phyloP scores from a whole-genome alignment of 2,888 invertebrate genomes.

The Polymixis flavicincta region DNA sequence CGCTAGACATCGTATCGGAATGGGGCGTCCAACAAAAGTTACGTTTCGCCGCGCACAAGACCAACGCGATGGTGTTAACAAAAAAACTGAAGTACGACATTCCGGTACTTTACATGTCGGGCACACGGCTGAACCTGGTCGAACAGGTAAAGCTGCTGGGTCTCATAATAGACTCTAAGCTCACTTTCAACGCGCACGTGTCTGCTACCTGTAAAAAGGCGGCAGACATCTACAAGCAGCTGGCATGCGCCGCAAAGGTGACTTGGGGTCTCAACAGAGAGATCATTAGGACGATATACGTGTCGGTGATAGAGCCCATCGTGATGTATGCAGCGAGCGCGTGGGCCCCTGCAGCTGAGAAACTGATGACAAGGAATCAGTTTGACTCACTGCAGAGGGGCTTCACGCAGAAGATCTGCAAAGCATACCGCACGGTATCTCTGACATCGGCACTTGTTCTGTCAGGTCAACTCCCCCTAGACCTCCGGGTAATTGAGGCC shows the following conservation, averaged over 20 bases:
- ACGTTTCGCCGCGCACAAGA: not conserved
- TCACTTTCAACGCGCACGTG: not conserved
- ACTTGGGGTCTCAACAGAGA: not conserved
- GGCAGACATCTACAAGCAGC: not conserved
- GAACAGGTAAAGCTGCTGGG: not conserved
- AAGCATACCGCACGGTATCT: conserved; percentile 17
- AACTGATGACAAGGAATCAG: not conserved
- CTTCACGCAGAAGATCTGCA: conserved; percentile 13
- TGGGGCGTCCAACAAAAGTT: conserved; percentile 4
- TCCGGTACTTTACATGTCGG: not conserved
- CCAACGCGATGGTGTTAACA: not conserved
- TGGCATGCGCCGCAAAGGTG: not conserved
- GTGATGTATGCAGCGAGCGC: conserved; percentile 10
- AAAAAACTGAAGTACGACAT: not conserved
- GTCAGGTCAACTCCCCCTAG: conserved; percentile 12
- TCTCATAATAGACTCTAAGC: not conserved
- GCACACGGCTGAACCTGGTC: not conserved
- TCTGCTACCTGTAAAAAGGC: not conserved
- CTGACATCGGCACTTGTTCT: conserved; percentile 14
- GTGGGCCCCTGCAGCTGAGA: conserved; percentile 5
- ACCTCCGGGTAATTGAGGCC: not conserved
- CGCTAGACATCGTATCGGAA: conserved; percentile 1
- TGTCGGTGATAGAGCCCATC: conserved; percentile 18
- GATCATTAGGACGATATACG: not conserved
- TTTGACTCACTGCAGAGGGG: conserved; percentile 9